A percentile compares a stretch with the other conserved stretches of the same genome.
phyloP scores from a whole-genome alignment of 2,888 invertebrate species.

The Rosalia funebris region DNA sequence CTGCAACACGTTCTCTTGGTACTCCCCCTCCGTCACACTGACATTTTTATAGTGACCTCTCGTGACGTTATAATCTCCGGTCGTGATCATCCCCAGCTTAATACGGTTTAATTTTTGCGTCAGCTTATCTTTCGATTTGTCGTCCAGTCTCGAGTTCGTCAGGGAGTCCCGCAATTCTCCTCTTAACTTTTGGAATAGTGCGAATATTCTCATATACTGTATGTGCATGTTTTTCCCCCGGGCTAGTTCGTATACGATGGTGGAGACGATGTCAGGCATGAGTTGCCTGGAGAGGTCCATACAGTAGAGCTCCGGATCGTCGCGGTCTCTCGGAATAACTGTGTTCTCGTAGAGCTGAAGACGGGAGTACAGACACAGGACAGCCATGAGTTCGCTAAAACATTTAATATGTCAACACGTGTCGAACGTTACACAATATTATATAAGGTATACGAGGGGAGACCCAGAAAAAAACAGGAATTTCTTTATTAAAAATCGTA shows the following conservation, averaged over 20 bases:
- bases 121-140: constrained; percentile 13
- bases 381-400: constrained; percentile 27
- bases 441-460: too few species aligned
- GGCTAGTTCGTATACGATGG: constrained; percentile 26
- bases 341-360: constrained; percentile 32
- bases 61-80: constrained; percentile 17
- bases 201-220: background rate
- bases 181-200: constrained; percentile 28
- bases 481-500: background rate
- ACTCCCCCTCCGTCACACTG: constrained; percentile 9
- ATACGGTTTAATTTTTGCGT: constrained; percentile 23
- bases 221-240: too few species aligned
- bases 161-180: constrained; percentile 12
- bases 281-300: constrained; percentile 31
- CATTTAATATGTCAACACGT: too few species aligned
- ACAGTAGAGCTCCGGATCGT: constrained; percentile 29
- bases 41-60: constrained; percentile 20
- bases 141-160: constrained; percentile 20
- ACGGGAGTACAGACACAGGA: constrained; percentile 26
- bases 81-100: constrained; percentile 28
- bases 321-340: constrained; percentile 3
- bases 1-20: constrained; percentile 20
- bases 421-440: too few species aligned
- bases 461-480: too few species aligned
- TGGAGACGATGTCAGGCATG: constrained; percentile 32